Evolutionary conservation across 2,888 invertebrate species (phyloP).

Genomic region (Eilema griseolum): DNA sequence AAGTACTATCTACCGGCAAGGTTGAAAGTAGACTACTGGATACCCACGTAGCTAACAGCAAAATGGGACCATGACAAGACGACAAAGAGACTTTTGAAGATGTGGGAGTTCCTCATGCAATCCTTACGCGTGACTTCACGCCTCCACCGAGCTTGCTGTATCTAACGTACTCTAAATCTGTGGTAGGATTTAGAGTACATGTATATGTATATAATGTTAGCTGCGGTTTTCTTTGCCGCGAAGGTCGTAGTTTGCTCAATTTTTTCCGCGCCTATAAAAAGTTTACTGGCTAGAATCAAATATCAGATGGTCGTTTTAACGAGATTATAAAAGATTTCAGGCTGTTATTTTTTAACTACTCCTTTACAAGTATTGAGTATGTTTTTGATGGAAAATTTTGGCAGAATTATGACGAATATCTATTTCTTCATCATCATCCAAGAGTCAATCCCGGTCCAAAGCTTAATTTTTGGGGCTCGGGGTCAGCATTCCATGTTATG

Average conservation of each 20-base stretch:
- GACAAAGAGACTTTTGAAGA: no score
- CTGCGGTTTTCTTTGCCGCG: constrained; percentile 23
- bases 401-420: not conserved
- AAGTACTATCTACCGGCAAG: not conserved
- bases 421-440: not conserved
- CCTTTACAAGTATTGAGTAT: no score
- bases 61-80: no score
- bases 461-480: not conserved
- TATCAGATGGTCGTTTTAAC: constrained; percentile 7
- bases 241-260: constrained; percentile 6
- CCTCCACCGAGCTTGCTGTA: not conserved
- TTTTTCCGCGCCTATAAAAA: constrained; percentile 18
- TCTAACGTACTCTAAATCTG: not conserved
- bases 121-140: no score
- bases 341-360: not conserved
- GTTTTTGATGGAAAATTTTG: not conserved
- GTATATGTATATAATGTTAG: not conserved
- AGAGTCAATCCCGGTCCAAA: not conserved
- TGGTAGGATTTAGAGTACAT: no score
- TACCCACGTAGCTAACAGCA: no score
- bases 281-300: constrained; percentile 15
- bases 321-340: not conserved
- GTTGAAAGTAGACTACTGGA: no score
- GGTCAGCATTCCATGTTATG: not conserved
- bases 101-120: no score